Evolutionary conservation across 2,797 vertebrate species (phyloP).

Genomic region (Schizopygopsis malacanthus): DNA sequence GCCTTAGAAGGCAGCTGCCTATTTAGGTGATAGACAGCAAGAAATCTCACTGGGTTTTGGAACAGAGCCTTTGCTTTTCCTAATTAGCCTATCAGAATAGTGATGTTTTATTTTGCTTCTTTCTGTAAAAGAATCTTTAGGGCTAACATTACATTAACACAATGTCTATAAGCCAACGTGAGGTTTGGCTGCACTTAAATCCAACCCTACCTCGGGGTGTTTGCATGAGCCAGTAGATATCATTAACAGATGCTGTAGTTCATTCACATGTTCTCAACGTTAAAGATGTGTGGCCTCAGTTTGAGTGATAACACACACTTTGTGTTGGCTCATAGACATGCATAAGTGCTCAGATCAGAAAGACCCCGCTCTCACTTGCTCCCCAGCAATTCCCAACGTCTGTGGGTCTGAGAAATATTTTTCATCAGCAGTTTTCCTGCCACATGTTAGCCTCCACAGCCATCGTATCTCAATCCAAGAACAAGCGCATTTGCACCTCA

Average conservation of each 20-base stretch:
- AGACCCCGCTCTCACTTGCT: slow-evolving; percentile 58
- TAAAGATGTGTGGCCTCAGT: slow-evolving; percentile 18
- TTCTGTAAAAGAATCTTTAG: slow-evolving; percentile 42
- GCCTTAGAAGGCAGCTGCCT: background rate
- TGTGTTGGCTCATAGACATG: slow-evolving; percentile 64
- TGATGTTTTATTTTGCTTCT: slow-evolving; percentile 38
- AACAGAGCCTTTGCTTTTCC: slow-evolving; percentile 6
- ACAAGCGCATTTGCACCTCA: slow-evolving; percentile 1
- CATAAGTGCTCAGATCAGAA: slow-evolving; percentile 52
- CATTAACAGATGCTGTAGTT: slow-evolving; percentile 34
- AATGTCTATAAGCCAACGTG: slow-evolving; percentile 50
- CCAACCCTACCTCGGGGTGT: slow-evolving; percentile 12
- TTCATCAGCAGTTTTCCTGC: slow-evolving; percentile 31
- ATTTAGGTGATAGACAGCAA: background rate
- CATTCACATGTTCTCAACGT: slow-evolving; percentile 8
- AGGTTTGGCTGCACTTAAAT: slow-evolving; percentile 33
- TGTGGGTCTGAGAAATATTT: slow-evolving; percentile 37
- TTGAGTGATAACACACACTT: slow-evolving; percentile 37
- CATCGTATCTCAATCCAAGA: slow-evolving; percentile 3
- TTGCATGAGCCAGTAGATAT: slow-evolving; percentile 35
- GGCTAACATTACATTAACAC: slow-evolving; percentile 41
- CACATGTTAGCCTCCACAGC: slow-evolving; percentile 8
- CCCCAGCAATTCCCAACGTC: slow-evolving; percentile 56
- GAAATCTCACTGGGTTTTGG: slow-evolving; percentile 12
- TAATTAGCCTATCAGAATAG: slow-evolving; percentile 2